Percentiles rank a stretch among this genome's conserved stretches.
Evolutionary conservation across 2,888 invertebrate genomes (phyloP).

Genomic region (Cyclophora punctaria): DNA sequence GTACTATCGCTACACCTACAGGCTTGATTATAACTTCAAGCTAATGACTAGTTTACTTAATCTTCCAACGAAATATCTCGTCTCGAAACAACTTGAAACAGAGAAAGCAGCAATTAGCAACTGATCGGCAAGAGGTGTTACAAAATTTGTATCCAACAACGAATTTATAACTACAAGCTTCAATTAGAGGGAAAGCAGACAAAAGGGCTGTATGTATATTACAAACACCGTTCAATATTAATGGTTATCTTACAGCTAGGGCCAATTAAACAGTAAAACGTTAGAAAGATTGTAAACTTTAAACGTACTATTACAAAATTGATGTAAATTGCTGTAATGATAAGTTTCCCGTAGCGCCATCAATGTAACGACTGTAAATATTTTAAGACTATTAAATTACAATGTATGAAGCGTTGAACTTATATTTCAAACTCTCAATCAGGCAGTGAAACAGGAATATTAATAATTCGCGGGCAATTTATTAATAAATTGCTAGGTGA

Average conservation of each 20-base stretch:
- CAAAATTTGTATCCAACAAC: constrained; percentile 64
- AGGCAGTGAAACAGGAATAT: constrained; percentile 1
- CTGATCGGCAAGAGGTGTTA: constrained; percentile 57
- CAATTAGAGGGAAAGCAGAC: constrained; percentile 70
- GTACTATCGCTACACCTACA: constrained; percentile 15
- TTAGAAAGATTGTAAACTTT: constrained; percentile 17
- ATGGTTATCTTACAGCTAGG: constrained; percentile 23
- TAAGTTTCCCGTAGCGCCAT: constrained; percentile 9
- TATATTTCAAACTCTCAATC: neutral
- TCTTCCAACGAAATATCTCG: constrained; percentile 43
- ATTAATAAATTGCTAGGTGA: constrained; percentile 8
- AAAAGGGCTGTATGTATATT: constrained; percentile 34
- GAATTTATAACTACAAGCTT: constrained; percentile 64
- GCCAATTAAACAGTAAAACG: constrained; percentile 30
- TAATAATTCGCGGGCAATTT: constrained; percentile 7
- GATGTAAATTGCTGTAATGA: constrained; percentile 16
- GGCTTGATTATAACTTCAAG: constrained; percentile 5
- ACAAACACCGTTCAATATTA: constrained; percentile 24
- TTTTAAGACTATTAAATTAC: constrained; percentile 12
- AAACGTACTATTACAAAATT: constrained; percentile 23
- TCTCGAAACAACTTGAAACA: constrained; percentile 47
- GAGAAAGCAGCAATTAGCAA: constrained; percentile 68
- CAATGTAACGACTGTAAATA: constrained; percentile 7
- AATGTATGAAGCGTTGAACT: constrained; percentile 11
- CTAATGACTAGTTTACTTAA: constrained; percentile 20